Percentiles rank a stretch among this genome's conserved stretches.
Conservation (phyloP, 1,140 invertebrate species). For the Drosophila melanica region DNA sequence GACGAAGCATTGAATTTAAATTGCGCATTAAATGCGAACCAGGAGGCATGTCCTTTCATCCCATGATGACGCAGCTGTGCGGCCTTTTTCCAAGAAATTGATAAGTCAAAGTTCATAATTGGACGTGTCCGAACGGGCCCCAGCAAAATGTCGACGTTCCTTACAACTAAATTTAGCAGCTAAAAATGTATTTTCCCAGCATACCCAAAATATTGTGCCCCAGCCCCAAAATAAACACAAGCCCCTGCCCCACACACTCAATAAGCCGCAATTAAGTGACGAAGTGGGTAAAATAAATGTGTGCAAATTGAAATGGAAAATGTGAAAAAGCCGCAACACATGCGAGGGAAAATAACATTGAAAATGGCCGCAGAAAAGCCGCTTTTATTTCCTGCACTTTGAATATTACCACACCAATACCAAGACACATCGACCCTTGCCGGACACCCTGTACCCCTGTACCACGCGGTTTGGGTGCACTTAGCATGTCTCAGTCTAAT, state of each 20-base stretch:
- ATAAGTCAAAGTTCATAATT: constrained; percentile 81
- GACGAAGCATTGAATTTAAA: constrained; percentile 76
- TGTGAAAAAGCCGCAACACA: constrained; percentile 48
- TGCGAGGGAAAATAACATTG: constrained; percentile 22
- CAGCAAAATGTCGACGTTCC: constrained; percentile 35
- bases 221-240: neutral
- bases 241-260: neutral
- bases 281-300: constrained; percentile 22
- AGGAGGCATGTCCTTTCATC: constrained; percentile 44
- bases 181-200: constrained; percentile 15
- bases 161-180: constrained; percentile 33
- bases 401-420: constrained; percentile 41
- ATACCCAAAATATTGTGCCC: constrained; percentile 7
- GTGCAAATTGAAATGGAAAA: constrained; percentile 69
- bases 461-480: constrained; percentile 36
- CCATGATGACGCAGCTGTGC: constrained; percentile 34
- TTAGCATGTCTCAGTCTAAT: constrained; percentile 76
- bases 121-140: constrained; percentile 25
- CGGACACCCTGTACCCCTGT: neutral
- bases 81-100: constrained; percentile 65
- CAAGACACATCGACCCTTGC: neutral
- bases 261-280: constrained; percentile 36
- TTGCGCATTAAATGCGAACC: constrained; percentile 72
- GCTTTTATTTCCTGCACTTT: constrained; percentile 56
- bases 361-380: constrained; percentile 33